A percentile compares a stretch with the other conserved stretches of the same genome.
Evolutionary conservation across 2,888 invertebrate species (phyloP).

Genomic region (Hyles lineata): DNA sequence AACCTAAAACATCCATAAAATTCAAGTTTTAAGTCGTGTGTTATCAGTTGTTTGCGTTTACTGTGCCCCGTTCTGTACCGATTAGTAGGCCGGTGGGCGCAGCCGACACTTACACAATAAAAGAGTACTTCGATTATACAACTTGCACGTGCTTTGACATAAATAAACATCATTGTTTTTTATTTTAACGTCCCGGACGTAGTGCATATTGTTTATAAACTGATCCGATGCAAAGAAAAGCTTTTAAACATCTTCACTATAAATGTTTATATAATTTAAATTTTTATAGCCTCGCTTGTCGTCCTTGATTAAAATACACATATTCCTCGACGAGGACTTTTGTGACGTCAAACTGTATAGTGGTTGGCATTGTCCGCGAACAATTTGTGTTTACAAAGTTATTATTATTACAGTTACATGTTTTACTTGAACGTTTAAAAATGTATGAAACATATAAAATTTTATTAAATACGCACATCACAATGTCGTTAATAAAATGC

Average conservation of each 20-base stretch:
- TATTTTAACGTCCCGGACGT: background rate
- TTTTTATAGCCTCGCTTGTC: conserved; percentile 9
- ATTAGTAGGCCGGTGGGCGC: conserved; percentile 19
- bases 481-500: no score
- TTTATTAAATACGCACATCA: no score
- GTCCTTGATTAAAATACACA: conserved; percentile 22
- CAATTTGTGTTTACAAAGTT: background rate
- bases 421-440: background rate
- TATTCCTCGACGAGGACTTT: conserved; percentile 21
- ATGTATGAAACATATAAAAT: background rate
- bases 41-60: conserved; percentile 8
- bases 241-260: conserved; percentile 14
- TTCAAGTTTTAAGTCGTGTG: conserved; percentile 2
- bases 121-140: conserved; percentile 5
- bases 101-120: background rate
- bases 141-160: background rate
- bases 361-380: conserved; percentile 22
- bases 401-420: background rate
- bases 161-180: background rate
- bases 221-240: conserved; percentile 17
- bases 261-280: conserved; percentile 19
- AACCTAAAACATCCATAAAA: background rate
- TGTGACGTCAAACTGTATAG: conserved; percentile 20
- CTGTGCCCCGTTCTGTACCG: background rate
- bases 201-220: conserved; percentile 18